Percentiles rank a stretch among this genome's conserved stretches.
Evolutionary conservation across 2,888 invertebrate species (phyloP).

Genomic region (Pogonocherus hispidulus): DNA sequence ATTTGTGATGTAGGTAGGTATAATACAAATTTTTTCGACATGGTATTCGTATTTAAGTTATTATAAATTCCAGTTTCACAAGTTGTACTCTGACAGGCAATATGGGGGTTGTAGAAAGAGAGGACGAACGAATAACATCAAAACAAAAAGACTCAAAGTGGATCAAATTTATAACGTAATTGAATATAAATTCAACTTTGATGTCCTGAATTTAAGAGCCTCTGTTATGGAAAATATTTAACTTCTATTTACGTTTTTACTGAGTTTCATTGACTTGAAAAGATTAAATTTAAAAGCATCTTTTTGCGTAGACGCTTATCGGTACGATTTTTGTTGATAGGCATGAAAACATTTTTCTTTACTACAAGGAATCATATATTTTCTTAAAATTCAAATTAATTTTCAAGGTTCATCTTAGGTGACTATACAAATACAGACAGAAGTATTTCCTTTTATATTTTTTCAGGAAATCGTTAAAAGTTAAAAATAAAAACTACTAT

Average conservation of each 20-base stretch:
- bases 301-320: no score
- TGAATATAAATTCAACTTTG: slow-evolving; percentile 26
- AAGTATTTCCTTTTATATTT: no score
- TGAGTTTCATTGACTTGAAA: slow-evolving; percentile 5
- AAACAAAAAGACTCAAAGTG: slow-evolving; percentile 15
- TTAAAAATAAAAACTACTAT: no score
- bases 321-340: no score
- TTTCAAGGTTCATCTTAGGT: no score
- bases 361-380: no score
- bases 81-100: not conserved
- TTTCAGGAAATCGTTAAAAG: no score
- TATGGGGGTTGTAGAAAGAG: not conserved
- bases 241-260: slow-evolving; percentile 2
- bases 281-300: not conserved
- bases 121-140: slow-evolving; percentile 13
- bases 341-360: no score
- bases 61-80: not conserved
- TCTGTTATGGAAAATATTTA: slow-evolving; percentile 22
- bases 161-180: slow-evolving; percentile 22
- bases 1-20: no score
- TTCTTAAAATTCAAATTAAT: no score
- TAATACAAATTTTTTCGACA: no score
- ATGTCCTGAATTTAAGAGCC: slow-evolving; percentile 15
- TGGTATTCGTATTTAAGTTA: not conserved
- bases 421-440: no score